Base-by-base conservation (phyloP, 2,888 invertebrate species). In the Volucella zonaria region DNA sequence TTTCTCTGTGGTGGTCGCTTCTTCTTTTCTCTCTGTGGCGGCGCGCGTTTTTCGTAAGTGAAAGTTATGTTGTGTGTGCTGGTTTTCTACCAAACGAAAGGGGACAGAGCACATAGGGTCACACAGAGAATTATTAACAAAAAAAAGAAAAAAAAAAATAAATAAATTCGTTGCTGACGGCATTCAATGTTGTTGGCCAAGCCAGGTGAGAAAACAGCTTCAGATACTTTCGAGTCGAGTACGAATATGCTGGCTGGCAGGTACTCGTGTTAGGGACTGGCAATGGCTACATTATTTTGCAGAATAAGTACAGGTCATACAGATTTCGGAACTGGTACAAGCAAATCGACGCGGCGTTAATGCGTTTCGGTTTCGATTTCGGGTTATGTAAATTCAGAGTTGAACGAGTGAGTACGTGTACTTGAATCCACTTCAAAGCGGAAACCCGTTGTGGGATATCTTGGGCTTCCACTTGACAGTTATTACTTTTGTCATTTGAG, bases 351-450 rank as follows among this genome's bases (percentile, higher is more conserved):
- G 49, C 14, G 49, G 42, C n/a, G 62, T 68, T 49, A 56, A 51
- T 40, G 42, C 54, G 31, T 66, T 67, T 52, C 66, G 59, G 68
- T 82, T 78, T 82, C 74, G 79, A 74, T 79, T 79, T 74, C 68
- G 68, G 62, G 82, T 79, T 79, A 82, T 79, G 82, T 79, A 82
- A 82, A 82, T 74, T 23, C 43, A 10, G 42, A 47, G 52, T 47
- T 54, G 42, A 54, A 31, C 31, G 31, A 31, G 31, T 68, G 76
- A 64, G 23, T 31, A 42, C 11, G 61, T 6, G 31, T 31, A 31
- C 31, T 31, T 31, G 31, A 31, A 31, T 31, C 31, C 18, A 61
- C 71, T 71, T 66, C 52, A 77, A 61, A 74, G 67, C 68, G 54
- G 61, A 68, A 80, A 80, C 82, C 56, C 18, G 73, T 78, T 61